Evolutionary conservation across 2,888 invertebrate genomes (phyloP).

Genomic region (Syrista parreyssii): DNA sequence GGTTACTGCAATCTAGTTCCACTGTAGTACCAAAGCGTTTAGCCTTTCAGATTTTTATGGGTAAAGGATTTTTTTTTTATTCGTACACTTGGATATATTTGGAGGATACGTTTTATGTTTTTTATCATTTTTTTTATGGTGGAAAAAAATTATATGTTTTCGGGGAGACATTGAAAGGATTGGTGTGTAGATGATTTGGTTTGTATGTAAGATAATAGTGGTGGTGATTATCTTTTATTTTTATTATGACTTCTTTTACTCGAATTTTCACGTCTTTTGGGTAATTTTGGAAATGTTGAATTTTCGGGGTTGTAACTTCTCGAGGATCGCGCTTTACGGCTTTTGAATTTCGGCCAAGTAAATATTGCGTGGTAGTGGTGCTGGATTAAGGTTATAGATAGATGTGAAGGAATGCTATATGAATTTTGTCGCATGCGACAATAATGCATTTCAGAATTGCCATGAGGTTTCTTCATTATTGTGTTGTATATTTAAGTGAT

Average conservation of each 20-base stretch:
- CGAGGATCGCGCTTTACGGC: background rate
- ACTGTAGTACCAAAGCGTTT: background rate
- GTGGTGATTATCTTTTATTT: background rate
- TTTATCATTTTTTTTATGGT: background rate
- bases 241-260: background rate
- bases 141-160: background rate
- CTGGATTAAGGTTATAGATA: background rate
- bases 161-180: background rate
- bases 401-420: background rate
- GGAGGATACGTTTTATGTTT: background rate
- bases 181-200: background rate
- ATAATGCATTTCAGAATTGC: background rate
- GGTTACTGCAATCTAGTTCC: background rate
- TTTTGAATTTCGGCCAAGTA: background rate
- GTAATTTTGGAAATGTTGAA: background rate
- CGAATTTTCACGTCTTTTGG: background rate
- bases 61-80: background rate
- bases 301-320: background rate
- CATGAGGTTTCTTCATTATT: background rate
- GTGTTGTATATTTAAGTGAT: background rate
- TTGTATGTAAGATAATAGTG: background rate
- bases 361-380: background rate
- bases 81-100: background rate
- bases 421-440: background rate
- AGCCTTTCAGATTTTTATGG: background rate